Evolutionary conservation across 2,888 invertebrate species (phyloP).

Genomic region (Aethes cnicana): DNA sequence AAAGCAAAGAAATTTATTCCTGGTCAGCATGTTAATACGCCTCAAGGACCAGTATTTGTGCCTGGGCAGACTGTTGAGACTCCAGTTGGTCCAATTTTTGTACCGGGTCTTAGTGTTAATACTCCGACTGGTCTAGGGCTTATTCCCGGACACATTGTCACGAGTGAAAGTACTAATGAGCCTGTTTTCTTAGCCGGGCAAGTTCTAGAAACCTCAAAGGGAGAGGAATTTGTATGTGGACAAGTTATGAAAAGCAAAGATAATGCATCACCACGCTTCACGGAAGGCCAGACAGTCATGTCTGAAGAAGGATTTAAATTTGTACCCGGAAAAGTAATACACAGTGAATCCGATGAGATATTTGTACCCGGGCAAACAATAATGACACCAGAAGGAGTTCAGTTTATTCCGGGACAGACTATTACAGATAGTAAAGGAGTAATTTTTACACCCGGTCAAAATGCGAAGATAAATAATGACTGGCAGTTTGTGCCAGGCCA

Average conservation of each 20-base stretch:
- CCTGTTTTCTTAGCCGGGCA: slow-evolving; percentile 88
- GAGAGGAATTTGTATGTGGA: slow-evolving; percentile 84
- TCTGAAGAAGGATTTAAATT: slow-evolving; percentile 84
- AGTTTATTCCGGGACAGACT: slow-evolving; percentile 85
- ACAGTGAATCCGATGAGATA: slow-evolving; percentile 69
- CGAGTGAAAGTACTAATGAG: slow-evolving; percentile 79
- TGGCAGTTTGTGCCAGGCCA: slow-evolving; percentile 87
- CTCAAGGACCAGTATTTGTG: slow-evolving; percentile 86
- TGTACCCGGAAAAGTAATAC: slow-evolving; percentile 82
- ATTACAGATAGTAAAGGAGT: slow-evolving; percentile 72
- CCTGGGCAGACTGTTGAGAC: slow-evolving; percentile 89
- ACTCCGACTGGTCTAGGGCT: slow-evolving; percentile 86
- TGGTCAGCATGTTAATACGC: slow-evolving; percentile 87
- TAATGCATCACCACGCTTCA: slow-evolving; percentile 78
- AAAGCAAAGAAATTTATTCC: slow-evolving; percentile 86
- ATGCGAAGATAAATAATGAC: slow-evolving; percentile 74
- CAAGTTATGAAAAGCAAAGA: slow-evolving; percentile 83
- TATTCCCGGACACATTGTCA: slow-evolving; percentile 88
- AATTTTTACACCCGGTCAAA: slow-evolving; percentile 85
- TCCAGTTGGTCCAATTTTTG: slow-evolving; percentile 85
- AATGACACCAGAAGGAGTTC: slow-evolving; percentile 81
- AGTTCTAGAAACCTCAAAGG: slow-evolving; percentile 81
- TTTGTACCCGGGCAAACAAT: slow-evolving; percentile 85
- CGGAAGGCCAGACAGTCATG: slow-evolving; percentile 84
- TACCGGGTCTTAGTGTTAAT: slow-evolving; percentile 87